Base-by-base conservation (phyloP, 2,797 vertebrate species). In the Phylloscopus collybita region DNA sequence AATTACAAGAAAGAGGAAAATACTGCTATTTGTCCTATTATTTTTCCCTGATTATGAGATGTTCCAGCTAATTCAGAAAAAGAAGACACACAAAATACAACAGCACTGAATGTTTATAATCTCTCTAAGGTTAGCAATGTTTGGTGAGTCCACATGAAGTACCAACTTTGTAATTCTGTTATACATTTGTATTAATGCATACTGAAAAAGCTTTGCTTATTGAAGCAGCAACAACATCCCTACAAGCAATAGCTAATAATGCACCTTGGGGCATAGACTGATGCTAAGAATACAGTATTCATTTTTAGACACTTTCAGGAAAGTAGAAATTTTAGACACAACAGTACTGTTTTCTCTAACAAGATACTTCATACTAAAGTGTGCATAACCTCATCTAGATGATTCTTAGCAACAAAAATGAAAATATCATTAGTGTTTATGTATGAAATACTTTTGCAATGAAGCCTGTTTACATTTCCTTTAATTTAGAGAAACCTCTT, bases 201-300 rank as follows among this genome's bases (percentile, higher is more conserved):
- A 86, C 25, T 84, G 88, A 92, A 90, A 92, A 96, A 56, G 25
- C 40, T 91, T 90, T 87, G 62, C 40, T 87, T 89, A 89, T n/a
- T 5, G 56, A 93, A 92, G 83, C 47, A 94, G 70, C 66, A 93
- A 49, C 42, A 89, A 72, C 40, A 76, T 82, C 36, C 71, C 84
- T 73, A 49, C 40, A 71, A 93, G 79, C 67, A 64, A 85, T 42
- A 88, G 45, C 40, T 83, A 67, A 67, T 74, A 90, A 92, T 71
- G 65, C 34, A 71, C 59, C 72, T 76, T 64, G 45, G 79, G 53
- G 45, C 59, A 78, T 23, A 74, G 20, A 29, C 32, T 11, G 34
- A 74, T 88, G 34, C 50, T 70, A 91, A 65, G 65, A 95, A 90
- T 80, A 86, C 6, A 61, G 22, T 32, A 75, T 70, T 61, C 25